These are phyloP conservation scores for Pagrus major DNA, from an alignment of 2,113 vertebrate genomes.

Conservation along the genomic window DNA sequence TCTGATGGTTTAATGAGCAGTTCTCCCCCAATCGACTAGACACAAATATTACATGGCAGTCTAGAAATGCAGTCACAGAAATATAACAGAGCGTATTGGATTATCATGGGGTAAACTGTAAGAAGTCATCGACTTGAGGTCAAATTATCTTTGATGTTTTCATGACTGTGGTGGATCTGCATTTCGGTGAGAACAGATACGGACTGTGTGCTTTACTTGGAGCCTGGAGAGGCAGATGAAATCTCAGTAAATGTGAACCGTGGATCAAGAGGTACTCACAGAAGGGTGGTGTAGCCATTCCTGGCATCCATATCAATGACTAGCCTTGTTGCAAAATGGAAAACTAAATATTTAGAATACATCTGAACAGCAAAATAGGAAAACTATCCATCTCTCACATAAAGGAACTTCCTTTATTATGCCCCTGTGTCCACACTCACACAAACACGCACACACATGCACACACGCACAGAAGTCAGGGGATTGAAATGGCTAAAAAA, in stretches of 20 bases:
- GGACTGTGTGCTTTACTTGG: constrained; percentile 40
- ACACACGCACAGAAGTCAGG: constrained; percentile 73
- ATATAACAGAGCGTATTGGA: not conserved
- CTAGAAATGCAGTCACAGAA: not conserved
- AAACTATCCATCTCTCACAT: constrained; percentile 85
- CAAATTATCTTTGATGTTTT: constrained; percentile 27
- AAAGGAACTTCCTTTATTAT: constrained; percentile 86
- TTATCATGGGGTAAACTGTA: not conserved
- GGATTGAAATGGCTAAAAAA: constrained; percentile 79
- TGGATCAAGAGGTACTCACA: constrained; percentile 21
- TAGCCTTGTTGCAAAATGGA: constrained; percentile 84
- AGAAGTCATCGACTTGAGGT: not conserved
- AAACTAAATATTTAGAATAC: constrained; percentile 85
- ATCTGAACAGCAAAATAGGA: constrained; percentile 86
- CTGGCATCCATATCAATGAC: constrained; percentile 82
- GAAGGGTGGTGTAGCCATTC: constrained; percentile 58
- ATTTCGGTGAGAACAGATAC: constrained; percentile 16
- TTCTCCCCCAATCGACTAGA: not conserved
- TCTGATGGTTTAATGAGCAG: constrained; percentile 27
- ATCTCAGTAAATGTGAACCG: constrained; percentile 31
- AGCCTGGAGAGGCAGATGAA: constrained; percentile 28
- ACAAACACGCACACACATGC: constrained; percentile 50
- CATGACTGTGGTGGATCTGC: constrained; percentile 14
- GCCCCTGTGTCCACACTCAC: constrained; percentile 79
- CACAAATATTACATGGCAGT: constrained; percentile 16